Conservation (phyloP, 2,888 invertebrate genomes). For the Drosophila anceps region DNA sequence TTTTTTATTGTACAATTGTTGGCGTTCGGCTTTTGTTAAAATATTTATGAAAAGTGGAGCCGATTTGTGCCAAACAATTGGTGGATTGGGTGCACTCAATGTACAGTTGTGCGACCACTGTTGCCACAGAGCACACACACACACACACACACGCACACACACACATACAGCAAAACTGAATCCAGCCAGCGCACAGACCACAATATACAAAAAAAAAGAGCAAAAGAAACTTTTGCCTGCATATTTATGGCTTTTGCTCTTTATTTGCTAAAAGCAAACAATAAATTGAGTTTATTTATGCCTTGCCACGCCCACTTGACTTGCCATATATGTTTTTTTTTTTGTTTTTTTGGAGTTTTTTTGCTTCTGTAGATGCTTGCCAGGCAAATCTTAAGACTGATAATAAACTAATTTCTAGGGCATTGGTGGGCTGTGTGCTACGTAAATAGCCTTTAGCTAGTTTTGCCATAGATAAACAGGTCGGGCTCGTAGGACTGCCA, state of each 20-base stretch:
- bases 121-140: constrained; percentile 15
- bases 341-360: constrained; percentile 6
- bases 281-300: constrained; percentile 57
- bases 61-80: constrained; percentile 62
- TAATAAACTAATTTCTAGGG: constrained; percentile 52
- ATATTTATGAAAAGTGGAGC: constrained; percentile 67
- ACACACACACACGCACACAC: not conserved
- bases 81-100: constrained; percentile 20
- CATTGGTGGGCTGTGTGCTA: constrained; percentile 15
- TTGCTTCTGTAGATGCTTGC: not conserved
- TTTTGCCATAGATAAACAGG: constrained; percentile 55
- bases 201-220: constrained; percentile 23
- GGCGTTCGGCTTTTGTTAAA: constrained; percentile 50
- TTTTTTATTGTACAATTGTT: constrained; percentile 37
- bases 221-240: constrained; percentile 48
- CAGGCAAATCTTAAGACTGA: constrained; percentile 25
- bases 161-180: not conserved
- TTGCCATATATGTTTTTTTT: not conserved
- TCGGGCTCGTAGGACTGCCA: constrained; percentile 30
- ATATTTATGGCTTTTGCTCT: constrained; percentile 67
- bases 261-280: constrained; percentile 55
- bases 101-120: constrained; percentile 22
- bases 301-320: constrained; percentile 36
- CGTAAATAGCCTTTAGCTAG: constrained; percentile 25
- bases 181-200: constrained; percentile 12